These are phyloP conservation scores for Nephrotoma guestfalica DNA, from an alignment of 2,888 invertebrate genomes.

Conservation along the genomic window DNA sequence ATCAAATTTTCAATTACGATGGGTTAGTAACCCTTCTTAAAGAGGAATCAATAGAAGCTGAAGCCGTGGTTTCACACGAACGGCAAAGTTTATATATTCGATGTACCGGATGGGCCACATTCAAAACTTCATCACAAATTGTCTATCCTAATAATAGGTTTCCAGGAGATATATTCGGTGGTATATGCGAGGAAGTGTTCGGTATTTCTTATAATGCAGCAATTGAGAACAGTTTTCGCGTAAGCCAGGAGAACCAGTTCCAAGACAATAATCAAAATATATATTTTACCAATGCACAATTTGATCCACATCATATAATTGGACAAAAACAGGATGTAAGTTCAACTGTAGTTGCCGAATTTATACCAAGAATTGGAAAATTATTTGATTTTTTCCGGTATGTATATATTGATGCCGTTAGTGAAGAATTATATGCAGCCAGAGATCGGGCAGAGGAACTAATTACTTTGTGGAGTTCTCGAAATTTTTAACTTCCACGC, in stretches of 20 bases:
- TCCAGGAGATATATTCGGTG: background rate
- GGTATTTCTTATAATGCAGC: background rate
- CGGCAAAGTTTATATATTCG: background rate
- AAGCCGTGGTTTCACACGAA: background rate
- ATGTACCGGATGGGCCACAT: background rate
- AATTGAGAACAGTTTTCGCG: background rate
- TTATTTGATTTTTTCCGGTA: background rate
- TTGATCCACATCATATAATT: background rate
- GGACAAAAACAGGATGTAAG: background rate
- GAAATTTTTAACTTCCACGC: too few relatives aligned
- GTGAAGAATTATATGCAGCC: background rate
- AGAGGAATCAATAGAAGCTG: background rate
- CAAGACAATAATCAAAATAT: background rate
- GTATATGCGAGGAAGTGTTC: background rate
- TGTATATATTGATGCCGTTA: background rate
- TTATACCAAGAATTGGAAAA: background rate
- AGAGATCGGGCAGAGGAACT: background rate
- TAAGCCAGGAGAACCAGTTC: background rate
- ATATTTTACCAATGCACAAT: background rate
- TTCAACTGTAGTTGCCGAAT: background rate
- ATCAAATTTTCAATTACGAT: background rate
- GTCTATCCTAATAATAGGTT: background rate
- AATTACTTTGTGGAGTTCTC: background rate
- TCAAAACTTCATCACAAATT: background rate
- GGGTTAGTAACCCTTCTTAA: background rate